phyloP scores from a whole-genome alignment of 2,888 invertebrate genomes.

The Netelia virgata region DNA sequence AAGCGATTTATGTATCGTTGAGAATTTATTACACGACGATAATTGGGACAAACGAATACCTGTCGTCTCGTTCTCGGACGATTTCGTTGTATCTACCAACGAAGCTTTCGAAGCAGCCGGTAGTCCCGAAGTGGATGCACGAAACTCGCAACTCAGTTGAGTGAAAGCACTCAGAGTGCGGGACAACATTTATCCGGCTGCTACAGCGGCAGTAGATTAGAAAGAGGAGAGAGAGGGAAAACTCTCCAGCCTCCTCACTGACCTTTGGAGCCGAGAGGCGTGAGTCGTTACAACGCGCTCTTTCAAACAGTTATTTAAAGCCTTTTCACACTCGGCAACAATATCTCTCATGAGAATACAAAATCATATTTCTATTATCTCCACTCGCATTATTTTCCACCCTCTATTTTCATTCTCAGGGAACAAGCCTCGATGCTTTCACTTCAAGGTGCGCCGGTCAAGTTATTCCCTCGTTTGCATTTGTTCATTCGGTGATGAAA shows the following conservation, averaged over 20 bases:
- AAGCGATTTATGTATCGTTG: neutral
- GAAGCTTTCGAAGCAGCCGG: conserved; percentile 43
- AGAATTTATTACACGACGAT: neutral
- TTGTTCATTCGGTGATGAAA: neutral
- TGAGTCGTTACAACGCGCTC: conserved; percentile 20
- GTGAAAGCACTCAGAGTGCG: conserved; percentile 60
- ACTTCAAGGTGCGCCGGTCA: neutral
- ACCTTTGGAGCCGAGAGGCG: conserved; percentile 64
- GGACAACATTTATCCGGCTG: conserved; percentile 64
- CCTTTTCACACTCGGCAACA: conserved; percentile 21
- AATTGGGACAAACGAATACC: conserved; percentile 24
- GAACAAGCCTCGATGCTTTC: conserved; percentile 1
- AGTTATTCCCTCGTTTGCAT: neutral
- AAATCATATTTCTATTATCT: conserved; percentile 24
- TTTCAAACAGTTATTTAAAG: conserved; percentile 57
- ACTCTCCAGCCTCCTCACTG: conserved; percentile 35
- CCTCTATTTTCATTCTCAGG: conserved; percentile 18
- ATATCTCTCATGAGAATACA: conserved; percentile 16
- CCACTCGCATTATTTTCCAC: conserved; percentile 1
- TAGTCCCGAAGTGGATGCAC: conserved; percentile 33
- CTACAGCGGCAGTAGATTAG: neutral
- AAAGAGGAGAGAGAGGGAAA: conserved; percentile 7
- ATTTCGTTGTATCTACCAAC: conserved; percentile 17
- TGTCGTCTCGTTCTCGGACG: conserved; percentile 38
- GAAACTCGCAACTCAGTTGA: conserved; percentile 56